A percentile compares a stretch with the other conserved stretches of the same genome.
Evolutionary conservation across 2,888 invertebrate genomes (phyloP).

Genomic region (Ctena decussata): DNA sequence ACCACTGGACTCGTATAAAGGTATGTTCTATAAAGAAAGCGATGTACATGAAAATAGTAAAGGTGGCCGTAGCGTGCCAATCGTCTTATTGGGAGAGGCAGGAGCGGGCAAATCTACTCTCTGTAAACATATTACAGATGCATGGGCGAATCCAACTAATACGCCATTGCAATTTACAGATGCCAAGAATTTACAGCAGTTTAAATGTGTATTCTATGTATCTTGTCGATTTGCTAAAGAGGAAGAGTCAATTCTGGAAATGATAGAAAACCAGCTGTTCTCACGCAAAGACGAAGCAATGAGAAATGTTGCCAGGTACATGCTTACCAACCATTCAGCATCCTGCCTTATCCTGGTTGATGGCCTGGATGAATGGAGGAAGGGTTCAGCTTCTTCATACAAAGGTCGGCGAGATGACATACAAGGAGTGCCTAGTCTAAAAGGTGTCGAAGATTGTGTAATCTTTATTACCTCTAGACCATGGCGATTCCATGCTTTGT

Average conservation of each 20-base stretch:
- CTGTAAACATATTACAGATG: background rate
- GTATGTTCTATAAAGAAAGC: background rate
- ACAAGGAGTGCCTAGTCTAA: background rate
- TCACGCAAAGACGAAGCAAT: background rate
- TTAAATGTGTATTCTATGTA: background rate
- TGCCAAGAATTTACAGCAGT: background rate
- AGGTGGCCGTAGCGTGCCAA: background rate
- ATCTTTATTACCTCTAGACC: background rate
- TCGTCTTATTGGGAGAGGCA: background rate
- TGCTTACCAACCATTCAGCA: background rate
- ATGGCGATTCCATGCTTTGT: background rate
- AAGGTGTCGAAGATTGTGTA: background rate
- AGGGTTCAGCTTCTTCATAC: background rate
- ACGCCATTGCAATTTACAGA: background rate
- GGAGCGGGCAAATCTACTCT: background rate
- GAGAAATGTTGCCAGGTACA: background rate
- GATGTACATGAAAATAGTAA: background rate
- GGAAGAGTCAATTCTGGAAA: background rate
- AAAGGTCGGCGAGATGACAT: background rate
- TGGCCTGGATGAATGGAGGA: background rate
- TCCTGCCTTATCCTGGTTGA: background rate
- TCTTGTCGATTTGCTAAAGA: background rate
- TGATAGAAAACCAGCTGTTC: background rate
- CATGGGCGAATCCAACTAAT: background rate
- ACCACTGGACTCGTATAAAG: background rate